A percentile compares a stretch with the other conserved stretches of the same genome.
Conservation (phyloP, 53 echinoderm and acorn worm species). For the Astropecten irregularis region DNA sequence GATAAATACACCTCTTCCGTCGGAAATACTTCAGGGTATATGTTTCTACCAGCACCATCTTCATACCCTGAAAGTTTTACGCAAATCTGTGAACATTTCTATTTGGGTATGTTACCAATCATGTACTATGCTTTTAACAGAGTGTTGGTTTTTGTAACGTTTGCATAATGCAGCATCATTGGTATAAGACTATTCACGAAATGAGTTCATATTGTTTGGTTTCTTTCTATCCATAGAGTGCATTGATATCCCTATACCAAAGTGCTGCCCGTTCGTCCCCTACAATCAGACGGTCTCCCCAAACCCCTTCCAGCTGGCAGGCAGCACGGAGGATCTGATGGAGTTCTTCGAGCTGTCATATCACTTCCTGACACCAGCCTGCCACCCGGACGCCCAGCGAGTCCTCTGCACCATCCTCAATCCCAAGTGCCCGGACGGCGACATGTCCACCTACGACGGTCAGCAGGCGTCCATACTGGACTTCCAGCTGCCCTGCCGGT, state of each 20-base stretch:
- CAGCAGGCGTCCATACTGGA: conserved; percentile 30
- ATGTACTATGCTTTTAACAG: too few species aligned
- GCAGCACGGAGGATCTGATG: conserved; percentile 17
- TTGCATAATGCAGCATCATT: too few species aligned
- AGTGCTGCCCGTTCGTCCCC: conserved; percentile 18
- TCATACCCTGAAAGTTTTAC: too few species aligned
- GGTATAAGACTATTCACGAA: too few species aligned
- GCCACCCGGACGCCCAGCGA: conserved; percentile 53
- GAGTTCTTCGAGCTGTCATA: conserved; percentile 45
- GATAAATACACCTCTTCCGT: too few species aligned
- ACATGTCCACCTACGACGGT: neutral
- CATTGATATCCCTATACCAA: conserved; percentile 24
- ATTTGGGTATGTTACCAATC: too few species aligned
- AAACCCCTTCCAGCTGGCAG: conserved; percentile 45
- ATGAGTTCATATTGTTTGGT: too few species aligned
- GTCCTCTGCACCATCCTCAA: conserved; percentile 61
- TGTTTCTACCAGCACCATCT: too few species aligned
- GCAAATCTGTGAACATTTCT: too few species aligned
- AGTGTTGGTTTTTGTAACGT: too few species aligned
- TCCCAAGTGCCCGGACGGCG: conserved; percentile 38
- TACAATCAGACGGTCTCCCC: conserved; percentile 58
- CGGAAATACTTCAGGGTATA: too few species aligned
- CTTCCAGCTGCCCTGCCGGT: conserved; percentile 53
- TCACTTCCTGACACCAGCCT: conserved; percentile 43
- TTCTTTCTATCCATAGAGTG: conserved; percentile 11